phyloP scores from a whole-genome alignment of 2,797 vertebrate genomes.

The Micropoecilia bifurca region DNA sequence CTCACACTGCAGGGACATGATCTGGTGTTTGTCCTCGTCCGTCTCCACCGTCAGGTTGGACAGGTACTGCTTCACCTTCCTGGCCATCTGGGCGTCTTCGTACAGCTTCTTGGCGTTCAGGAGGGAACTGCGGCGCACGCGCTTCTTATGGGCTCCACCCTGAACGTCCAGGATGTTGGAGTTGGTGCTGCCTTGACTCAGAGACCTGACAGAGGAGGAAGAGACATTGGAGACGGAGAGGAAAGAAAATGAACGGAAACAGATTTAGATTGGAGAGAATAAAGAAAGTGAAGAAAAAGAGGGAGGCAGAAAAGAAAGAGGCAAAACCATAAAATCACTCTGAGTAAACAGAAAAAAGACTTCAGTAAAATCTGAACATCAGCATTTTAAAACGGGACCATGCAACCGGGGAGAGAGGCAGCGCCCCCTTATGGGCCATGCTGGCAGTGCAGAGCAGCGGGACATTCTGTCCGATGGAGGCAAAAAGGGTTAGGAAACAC shows the following conservation, averaged over 20 bases:
- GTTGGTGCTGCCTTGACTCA: slow-evolving; percentile 98
- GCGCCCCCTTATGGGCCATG: slow-evolving; percentile 67
- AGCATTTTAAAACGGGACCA: slow-evolving; percentile 66
- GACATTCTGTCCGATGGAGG: slow-evolving; percentile 66
- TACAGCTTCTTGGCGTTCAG: slow-evolving; percentile 97
- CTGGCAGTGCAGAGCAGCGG: slow-evolving; percentile 63
- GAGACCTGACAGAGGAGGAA: slow-evolving; percentile 79
- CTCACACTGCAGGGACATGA: slow-evolving; percentile 93
- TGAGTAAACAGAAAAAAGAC: slow-evolving; percentile 12
- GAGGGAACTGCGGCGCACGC: slow-evolving; percentile 92
- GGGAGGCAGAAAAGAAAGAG: slow-evolving; percentile 17
- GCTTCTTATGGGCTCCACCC: slow-evolving; percentile 91
- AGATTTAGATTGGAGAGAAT: background rate
- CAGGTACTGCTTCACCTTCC: slow-evolving; percentile 97
- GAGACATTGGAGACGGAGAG: background rate
- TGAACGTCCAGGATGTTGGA: slow-evolving; percentile 98
- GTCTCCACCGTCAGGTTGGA: slow-evolving; percentile 91
- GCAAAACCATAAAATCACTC: slow-evolving; percentile 14
- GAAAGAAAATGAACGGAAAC: background rate
- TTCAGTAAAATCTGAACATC: slow-evolving; percentile 27
- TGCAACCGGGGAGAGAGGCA: slow-evolving; percentile 66
- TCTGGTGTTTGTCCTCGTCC: slow-evolving; percentile 93
- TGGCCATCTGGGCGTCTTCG: slow-evolving; percentile 96
- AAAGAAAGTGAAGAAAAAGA: background rate
- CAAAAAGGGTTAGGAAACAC: slow-evolving; percentile 65